Evolutionary conservation across 1,140 invertebrate species (phyloP), one percentile per base, ranked within the genome.

Genomic region (Lerema accius): DNA sequence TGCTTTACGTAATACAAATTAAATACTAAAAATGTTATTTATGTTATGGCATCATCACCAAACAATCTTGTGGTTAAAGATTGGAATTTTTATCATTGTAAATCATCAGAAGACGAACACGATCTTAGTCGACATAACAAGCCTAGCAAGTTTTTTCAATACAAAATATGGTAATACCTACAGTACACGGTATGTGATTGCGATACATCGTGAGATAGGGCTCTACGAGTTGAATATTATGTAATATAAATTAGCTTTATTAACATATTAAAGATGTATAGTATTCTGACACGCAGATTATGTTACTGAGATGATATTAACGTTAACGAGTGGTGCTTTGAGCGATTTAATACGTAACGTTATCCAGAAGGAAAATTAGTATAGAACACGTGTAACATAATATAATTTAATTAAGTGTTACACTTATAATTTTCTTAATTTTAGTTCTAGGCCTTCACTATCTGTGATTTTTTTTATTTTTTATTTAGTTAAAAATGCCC

Each of bases 31-130:
- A 3, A 39, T 53, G 35, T 42, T 14, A 35, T 55, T 35, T 32
- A 23, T 32, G 7, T 9, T 32, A 32, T 32, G 28, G 28, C 28
- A 32, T 32, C 28, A 32, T 9, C 28, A 4, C 9, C 1, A 4
- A 32, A 32, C 9, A 32, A 32, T 32, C 28, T 32, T 32, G 9
- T 7, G 28, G 9, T 9, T 32, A 1, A 4, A 32, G 4, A 32
- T 40, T 53, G 13, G 39, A 26, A 40, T 53, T 37, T 15, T 53
- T 53, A 53, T 53, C 35, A 40, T 42, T 53, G 23, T 53, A 53
- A 51, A 53, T 42, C 19, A 53, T 53, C 11, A 26, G 7, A 42
- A 40, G 17, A 53, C 9, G 19, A 23, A 40, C 50, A 53, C 37
- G 49, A 51, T 39, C 49, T 19, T 13, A 39, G 35, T 35, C 49